A percentile compares a stretch with the other conserved stretches of the same genome.
These are phyloP conservation scores for Numenius phaeopus DNA, from an alignment of 2,797 vertebrate genomes.

Conservation along the genomic window DNA sequence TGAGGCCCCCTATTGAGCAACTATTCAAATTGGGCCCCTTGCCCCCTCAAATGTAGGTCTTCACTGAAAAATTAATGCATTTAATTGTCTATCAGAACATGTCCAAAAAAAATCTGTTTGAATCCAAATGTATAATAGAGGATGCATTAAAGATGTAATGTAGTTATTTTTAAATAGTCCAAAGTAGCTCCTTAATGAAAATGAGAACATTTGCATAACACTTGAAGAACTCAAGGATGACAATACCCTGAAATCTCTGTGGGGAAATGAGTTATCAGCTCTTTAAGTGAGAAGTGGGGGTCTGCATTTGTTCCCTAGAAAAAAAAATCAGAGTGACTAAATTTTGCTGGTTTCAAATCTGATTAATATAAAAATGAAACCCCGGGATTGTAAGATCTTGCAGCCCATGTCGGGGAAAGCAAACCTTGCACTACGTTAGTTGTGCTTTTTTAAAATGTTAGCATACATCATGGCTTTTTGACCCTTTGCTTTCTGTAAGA, in stretches of 20 bases:
- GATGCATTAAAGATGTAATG: not conserved
- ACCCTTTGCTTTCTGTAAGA: not conserved
- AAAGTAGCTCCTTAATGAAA: conserved; percentile 28
- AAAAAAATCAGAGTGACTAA: not conserved
- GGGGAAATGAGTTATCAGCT: not conserved
- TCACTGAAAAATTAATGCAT: not conserved
- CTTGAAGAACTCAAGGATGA: not conserved
- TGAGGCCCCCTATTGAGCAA: not conserved
- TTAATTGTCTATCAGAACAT: not conserved
- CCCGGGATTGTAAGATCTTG: not conserved
- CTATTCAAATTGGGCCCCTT: not conserved
- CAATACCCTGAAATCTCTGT: not conserved
- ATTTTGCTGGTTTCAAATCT: not conserved
- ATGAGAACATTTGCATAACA: conserved; percentile 10
- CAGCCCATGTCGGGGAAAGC: accelerated
- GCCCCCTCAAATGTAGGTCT: not conserved
- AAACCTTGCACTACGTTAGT: not conserved
- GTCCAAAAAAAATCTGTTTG: not conserved
- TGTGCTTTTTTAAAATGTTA: not conserved
- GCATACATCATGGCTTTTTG: not conserved
- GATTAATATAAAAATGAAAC: not conserved
- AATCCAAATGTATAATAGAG: not conserved
- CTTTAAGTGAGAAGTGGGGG: not conserved
- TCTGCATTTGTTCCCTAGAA: not conserved
- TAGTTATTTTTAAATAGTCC: conserved; percentile 35